Evolutionary conservation across 2,888 invertebrate genomes (phyloP).

Genomic region (Cordilura impudica): DNA sequence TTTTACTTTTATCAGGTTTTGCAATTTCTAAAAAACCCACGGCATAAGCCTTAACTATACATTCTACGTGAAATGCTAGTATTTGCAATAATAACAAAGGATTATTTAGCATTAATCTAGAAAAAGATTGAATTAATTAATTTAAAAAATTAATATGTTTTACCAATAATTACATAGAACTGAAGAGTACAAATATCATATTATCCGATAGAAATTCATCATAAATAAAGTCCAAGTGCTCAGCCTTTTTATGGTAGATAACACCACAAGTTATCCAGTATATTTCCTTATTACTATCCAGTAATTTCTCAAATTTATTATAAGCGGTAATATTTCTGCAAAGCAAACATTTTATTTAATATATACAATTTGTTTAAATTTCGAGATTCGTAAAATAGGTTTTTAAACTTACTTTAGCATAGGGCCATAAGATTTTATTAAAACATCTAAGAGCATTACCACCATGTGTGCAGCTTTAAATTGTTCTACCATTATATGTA

Average conservation of each 20-base stretch:
- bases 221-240: conserved; percentile 76
- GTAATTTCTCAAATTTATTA: conserved; percentile 74
- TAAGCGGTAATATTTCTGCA: conserved; percentile 74
- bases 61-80: conserved; percentile 82
- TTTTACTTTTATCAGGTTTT: conserved; percentile 75
- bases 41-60: conserved; percentile 82
- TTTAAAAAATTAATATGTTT: background rate
- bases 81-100: conserved; percentile 83
- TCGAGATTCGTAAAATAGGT: too few species aligned
- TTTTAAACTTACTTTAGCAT: conserved; percentile 73
- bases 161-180: conserved; percentile 73
- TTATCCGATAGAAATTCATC: conserved; percentile 76
- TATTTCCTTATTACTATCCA: conserved; percentile 73
- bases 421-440: conserved; percentile 75
- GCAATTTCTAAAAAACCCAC: conserved; percentile 77
- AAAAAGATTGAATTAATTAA: conserved; percentile 36
- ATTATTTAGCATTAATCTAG: conserved; percentile 80
- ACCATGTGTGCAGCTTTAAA: conserved; percentile 76
- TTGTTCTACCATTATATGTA: conserved; percentile 76
- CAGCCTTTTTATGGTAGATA: conserved; percentile 75
- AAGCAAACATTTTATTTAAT: background rate
- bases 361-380: background rate
- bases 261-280: conserved; percentile 76
- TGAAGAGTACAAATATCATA: conserved; percentile 76
- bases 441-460: conserved; percentile 74